Evolutionary conservation across 2,797 vertebrate species (phyloP), one percentile per base, ranked within the genome.

Genomic region (Anniella stebbinsi): DNA sequence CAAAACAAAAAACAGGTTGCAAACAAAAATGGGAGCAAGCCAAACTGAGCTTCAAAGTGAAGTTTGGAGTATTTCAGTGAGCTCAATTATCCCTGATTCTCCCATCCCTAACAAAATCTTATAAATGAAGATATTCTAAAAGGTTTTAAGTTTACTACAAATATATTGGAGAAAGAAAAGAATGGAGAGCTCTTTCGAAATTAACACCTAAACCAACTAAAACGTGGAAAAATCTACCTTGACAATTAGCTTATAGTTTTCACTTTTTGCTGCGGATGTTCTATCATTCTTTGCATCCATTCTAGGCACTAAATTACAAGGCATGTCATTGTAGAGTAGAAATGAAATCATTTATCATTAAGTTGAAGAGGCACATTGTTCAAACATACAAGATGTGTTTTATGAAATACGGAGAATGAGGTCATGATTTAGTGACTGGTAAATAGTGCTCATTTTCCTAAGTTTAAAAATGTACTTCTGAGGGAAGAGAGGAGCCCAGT

Each of bases 301-400:
- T 91, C 1, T 8, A 88, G 72, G 66, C 77, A 93, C 86, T 95
- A 95, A 95, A 95, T 96, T 95, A 93, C 80, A 91, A 88, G 81
- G 88, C 2, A 76, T 0, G 7, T 92, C 94, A 95, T 54, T 70
- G 80, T 94, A 94, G 95, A 96, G 92, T 81, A 89, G 91, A 94
- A 95, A 93, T 38, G 82, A 93, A 95, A 93, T 91, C 57, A 92
- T 95, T 95, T 93, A 96, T 96, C 95, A 95, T 96, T 95, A 95
- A 91, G 89, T 92, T 94, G 89, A 94, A 96, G 92, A 95, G 94
- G 86, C 88, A 41, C 66, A 93, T 95, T 95, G 94, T 94, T 96
- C 94, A 94, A 89, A 91, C 80, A 75, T 80, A 30, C 89, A 96
- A 93, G 89, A 94, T 94, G 92, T 86, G 25, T 33, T 96, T 94